phyloP scores from a whole-genome alignment of 2,113 vertebrate species.

The Crotalus viridis region DNA sequence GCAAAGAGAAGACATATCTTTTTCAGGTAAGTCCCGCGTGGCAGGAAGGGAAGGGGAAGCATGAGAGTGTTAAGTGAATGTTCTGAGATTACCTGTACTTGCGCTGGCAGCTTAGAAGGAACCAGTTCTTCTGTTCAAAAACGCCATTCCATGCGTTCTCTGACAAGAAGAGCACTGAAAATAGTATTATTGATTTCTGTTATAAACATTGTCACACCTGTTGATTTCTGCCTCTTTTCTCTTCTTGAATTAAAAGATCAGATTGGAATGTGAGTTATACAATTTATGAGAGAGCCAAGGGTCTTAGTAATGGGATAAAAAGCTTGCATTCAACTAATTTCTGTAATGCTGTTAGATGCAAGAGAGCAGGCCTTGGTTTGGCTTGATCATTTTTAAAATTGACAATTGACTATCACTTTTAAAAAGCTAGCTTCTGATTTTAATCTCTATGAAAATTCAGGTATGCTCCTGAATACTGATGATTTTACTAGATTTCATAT shows the following conservation, averaged over 20 bases:
- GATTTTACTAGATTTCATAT: not conserved
- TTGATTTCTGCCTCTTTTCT: not conserved
- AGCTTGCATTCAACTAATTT: not conserved
- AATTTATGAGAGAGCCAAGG: not conserved
- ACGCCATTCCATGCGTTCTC: too few species aligned
- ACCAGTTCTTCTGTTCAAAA: too few species aligned
- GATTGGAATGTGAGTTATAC: not conserved
- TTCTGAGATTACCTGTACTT: too few species aligned
- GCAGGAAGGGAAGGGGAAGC: too few species aligned
- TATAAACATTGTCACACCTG: not conserved
- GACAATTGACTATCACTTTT: not conserved
- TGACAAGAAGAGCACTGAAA: too few species aligned
- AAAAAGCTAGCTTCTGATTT: not conserved
- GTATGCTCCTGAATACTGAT: not conserved
- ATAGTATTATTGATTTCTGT: not conserved
- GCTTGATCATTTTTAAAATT: not conserved
- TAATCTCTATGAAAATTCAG: constrained; percentile 31
- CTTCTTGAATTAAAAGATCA: not conserved
- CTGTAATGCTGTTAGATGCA: not conserved
- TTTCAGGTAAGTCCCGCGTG: too few species aligned
- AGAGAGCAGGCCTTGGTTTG: not conserved
- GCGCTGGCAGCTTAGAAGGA: too few species aligned
- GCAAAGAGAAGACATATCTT: too few species aligned
- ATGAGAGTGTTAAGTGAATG: too few species aligned
- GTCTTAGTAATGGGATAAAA: not conserved